A percentile compares a stretch with the other conserved stretches of the same genome.
phyloP scores from a whole-genome alignment of 2,888 invertebrate species.

The Zootermopsis nevadensis region DNA sequence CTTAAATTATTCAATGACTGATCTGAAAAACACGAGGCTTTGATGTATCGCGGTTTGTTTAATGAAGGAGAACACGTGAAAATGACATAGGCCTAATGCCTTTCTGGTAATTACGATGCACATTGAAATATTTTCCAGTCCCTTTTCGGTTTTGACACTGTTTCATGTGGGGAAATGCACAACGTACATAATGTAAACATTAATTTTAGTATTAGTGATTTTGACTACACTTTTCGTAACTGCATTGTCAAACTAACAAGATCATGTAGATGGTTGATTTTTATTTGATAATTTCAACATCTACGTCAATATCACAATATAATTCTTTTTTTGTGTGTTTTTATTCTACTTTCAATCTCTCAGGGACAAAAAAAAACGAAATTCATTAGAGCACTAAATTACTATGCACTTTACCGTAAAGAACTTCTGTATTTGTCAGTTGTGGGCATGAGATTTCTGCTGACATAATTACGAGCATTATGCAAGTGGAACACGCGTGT shows the following conservation, averaged over 20 bases:
- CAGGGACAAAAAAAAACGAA: conserved; percentile 21
- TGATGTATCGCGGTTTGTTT: no score
- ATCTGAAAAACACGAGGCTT: no score
- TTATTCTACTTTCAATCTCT: conserved; percentile 8
- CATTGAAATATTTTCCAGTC: no score
- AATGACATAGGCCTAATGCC: no score
- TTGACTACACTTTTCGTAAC: background rate
- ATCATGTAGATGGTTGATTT: background rate
- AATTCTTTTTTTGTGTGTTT: background rate
- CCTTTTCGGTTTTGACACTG: no score
- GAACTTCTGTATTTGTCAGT: background rate
- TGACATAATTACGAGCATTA: background rate
- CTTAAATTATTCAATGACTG: no score
- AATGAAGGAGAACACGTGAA: no score
- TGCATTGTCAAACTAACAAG: background rate
- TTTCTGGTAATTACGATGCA: no score
- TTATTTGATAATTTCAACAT: background rate
- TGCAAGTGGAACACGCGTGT: background rate
- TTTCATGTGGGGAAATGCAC: no score
- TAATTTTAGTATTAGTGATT: background rate
- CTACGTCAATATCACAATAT: background rate
- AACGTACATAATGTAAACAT: background rate
- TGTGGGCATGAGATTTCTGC: background rate
- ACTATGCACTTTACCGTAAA: conserved; percentile 19
- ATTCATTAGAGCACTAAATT: conserved; percentile 32